A percentile compares a stretch with the other conserved stretches of the same genome.
phyloP scores from a whole-genome alignment of 2,888 invertebrate genomes.

The Schizaphis graminum region DNA sequence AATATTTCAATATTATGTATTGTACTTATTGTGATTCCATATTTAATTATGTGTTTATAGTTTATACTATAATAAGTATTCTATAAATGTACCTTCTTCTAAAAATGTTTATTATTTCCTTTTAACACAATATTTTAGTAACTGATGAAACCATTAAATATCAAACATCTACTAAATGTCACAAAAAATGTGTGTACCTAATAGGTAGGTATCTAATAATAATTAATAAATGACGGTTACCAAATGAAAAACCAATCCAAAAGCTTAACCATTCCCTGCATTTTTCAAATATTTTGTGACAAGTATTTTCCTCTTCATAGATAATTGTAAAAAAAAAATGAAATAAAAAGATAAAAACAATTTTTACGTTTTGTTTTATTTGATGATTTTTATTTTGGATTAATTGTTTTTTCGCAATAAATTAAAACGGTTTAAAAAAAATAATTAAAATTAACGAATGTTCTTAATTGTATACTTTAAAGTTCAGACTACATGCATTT shows the following conservation, averaged over 20 bases:
- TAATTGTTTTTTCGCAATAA: neutral
- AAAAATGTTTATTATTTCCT: neutral
- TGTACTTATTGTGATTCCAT: neutral
- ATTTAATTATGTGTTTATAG: neutral
- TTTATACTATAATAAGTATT: neutral
- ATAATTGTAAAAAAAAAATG: neutral
- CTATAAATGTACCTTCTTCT: neutral
- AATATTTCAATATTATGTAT: too few species aligned
- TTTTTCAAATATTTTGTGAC: neutral
- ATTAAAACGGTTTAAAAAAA: neutral
- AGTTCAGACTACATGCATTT: neutral
- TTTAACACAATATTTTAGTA: neutral
- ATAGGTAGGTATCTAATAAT: neutral
- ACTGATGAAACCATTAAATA: neutral
- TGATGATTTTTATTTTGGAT: neutral
- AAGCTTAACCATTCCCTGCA: neutral
- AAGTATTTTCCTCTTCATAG: neutral
- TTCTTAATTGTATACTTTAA: neutral
- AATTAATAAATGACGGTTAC: neutral
- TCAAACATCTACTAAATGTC: neutral
- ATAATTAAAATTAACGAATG: neutral
- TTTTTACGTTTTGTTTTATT: neutral
- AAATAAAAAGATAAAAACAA: neutral
- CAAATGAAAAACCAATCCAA: neutral
- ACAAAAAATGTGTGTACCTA: neutral